A percentile compares a stretch with the other conserved stretches of the same genome.
Conservation (phyloP, 2,113 vertebrate genomes). For the Clarias macrocephalus region DNA sequence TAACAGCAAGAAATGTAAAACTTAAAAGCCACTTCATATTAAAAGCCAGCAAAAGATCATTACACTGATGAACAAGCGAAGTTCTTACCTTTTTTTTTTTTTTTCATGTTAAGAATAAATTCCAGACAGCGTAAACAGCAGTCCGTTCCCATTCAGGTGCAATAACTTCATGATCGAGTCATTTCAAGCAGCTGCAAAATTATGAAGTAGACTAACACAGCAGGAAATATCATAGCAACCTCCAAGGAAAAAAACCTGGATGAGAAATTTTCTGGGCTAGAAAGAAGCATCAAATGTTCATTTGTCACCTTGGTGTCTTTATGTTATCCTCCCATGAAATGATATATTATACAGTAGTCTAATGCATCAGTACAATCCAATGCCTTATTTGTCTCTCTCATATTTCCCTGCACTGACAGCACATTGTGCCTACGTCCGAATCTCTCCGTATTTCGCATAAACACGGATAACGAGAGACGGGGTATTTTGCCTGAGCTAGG, state of each 20-base stretch:
- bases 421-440: constrained; percentile 45
- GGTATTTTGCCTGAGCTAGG: constrained; percentile 48
- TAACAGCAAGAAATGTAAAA: neutral
- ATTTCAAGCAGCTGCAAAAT: constrained; percentile 18
- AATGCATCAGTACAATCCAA: neutral
- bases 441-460: constrained; percentile 57
- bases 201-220: constrained; percentile 4
- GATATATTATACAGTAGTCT: constrained; percentile 13
- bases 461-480: constrained; percentile 28
- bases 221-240: neutral
- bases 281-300: neutral
- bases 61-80: neutral
- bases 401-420: constrained; percentile 46
- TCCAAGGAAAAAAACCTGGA: constrained; percentile 9
- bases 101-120: constrained; percentile 9
- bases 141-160: neutral
- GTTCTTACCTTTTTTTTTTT: constrained; percentile 6
- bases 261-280: constrained; percentile 12
- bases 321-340: constrained; percentile 25
- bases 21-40: neutral
- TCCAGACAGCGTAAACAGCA: neutral
- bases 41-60: neutral
- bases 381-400: constrained; percentile 10
- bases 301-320: constrained; percentile 21
- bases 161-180: neutral